phyloP scores from a whole-genome alignment of 2,797 vertebrate species.

The Lates japonicus region DNA sequence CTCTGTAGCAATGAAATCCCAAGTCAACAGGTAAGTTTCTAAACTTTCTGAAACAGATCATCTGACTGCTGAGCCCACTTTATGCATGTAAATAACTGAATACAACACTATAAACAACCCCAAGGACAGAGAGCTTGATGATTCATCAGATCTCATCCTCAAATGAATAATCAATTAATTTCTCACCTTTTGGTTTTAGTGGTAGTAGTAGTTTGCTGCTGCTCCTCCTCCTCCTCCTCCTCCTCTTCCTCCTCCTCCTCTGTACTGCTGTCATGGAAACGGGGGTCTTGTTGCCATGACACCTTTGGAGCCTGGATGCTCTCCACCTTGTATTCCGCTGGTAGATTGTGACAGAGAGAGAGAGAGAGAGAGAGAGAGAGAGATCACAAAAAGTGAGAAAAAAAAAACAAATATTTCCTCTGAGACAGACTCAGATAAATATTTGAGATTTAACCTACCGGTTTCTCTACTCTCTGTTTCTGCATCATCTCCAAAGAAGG shows the following conservation, averaged over 20 bases:
- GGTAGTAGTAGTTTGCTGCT: background rate
- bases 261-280: constrained; percentile 93
- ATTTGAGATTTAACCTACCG: constrained; percentile 76
- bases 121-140: too few relatives aligned
- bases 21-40: background rate
- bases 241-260: constrained; percentile 84
- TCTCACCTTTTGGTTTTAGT: constrained; percentile 61
- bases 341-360: constrained; percentile 7
- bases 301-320: constrained; percentile 84
- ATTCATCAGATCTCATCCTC: too few relatives aligned
- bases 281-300: constrained; percentile 89
- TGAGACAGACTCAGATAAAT: background rate
- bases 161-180: background rate
- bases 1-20: background rate
- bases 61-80: background rate
- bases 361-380: background rate
- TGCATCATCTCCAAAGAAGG: constrained; percentile 88
- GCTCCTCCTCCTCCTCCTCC: constrained; percentile 67
- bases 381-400: background rate
- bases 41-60: too few relatives aligned
- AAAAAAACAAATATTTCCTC: background rate
- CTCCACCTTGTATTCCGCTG: constrained; percentile 87
- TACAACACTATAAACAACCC: too few relatives aligned
- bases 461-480: constrained; percentile 67
- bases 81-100: background rate